Conservation (phyloP, 2,113 vertebrate genomes). For the Mola mola region DNA sequence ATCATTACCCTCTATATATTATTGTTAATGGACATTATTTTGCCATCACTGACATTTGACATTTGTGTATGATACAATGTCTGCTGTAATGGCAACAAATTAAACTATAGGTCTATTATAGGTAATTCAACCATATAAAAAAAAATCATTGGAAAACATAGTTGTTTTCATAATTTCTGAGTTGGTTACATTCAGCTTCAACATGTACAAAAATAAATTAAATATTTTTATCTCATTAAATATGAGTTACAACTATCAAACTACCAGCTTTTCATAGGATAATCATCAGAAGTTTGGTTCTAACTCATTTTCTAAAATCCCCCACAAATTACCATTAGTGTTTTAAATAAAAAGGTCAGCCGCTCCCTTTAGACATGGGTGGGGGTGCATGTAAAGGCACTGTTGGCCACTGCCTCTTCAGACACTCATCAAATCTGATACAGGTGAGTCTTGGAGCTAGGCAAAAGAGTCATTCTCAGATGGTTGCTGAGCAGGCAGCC, state of each 20-base stretch:
- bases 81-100: too few relatives aligned
- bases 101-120: too few relatives aligned
- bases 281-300: slow-evolving; percentile 18
- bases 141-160: too few relatives aligned
- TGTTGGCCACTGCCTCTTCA: slow-evolving; percentile 12
- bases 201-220: too few relatives aligned
- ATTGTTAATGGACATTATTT: not conserved
- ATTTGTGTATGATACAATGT: not conserved
- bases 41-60: not conserved
- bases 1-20: too few relatives aligned
- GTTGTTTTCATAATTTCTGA: too few relatives aligned
- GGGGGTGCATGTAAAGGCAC: not conserved
- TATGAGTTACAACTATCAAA: slow-evolving; percentile 28
- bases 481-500: slow-evolving; percentile 45
- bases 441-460: slow-evolving; percentile 52
- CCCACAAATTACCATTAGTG: slow-evolving; percentile 32
- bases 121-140: too few relatives aligned
- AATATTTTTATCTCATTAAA: slow-evolving; percentile 41
- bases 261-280: slow-evolving; percentile 12
- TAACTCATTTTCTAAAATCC: slow-evolving; percentile 3
- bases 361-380: slow-evolving; percentile 28
- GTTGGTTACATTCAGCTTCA: too few relatives aligned
- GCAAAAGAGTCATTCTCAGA: slow-evolving; percentile 72
- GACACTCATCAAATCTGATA: slow-evolving; percentile 64
- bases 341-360: slow-evolving; percentile 68